Evolutionary conservation across 2,797 vertebrate species (phyloP).

Genomic region (Chloroceryle amazona): DNA sequence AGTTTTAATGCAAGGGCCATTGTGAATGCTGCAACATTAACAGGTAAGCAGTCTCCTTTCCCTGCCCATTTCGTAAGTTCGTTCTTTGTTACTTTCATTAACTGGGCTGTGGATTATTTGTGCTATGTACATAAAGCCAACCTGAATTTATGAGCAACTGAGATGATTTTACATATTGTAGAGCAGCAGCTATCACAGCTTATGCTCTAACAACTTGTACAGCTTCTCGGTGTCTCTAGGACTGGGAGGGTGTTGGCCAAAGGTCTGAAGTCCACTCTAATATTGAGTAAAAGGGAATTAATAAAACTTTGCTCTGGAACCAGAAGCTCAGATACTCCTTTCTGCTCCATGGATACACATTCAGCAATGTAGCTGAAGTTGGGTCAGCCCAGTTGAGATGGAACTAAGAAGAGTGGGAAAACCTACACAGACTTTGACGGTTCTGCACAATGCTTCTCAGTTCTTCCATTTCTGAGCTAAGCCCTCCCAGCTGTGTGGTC

Average conservation of each 20-base stretch:
- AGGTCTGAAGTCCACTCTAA: neutral
- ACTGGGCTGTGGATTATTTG: neutral
- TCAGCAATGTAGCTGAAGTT: neutral
- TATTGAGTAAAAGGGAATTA: neutral
- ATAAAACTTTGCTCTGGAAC: neutral
- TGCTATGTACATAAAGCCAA: neutral
- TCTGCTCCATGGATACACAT: accelerated
- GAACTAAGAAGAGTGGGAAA: neutral
- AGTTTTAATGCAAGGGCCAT: slow-evolving; percentile 90
- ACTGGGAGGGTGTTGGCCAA: neutral
- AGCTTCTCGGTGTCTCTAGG: neutral
- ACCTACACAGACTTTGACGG: accelerated
- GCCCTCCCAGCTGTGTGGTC: neutral
- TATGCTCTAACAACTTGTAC: neutral
- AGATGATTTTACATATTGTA: neutral
- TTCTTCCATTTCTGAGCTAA: neutral
- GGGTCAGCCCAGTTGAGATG: neutral
- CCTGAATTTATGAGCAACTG: neutral
- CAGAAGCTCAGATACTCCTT: too few species aligned
- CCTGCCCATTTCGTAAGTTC: neutral
- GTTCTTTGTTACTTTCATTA: neutral
- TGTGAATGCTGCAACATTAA: slow-evolving; percentile 93
- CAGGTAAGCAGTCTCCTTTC: slow-evolving; percentile 81
- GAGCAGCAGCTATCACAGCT: neutral
- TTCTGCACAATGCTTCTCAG: neutral